Evolutionary conservation across 64 coral and sea anemone species (phyloP).

Genomic region (Actinia tenebrosa): DNA sequence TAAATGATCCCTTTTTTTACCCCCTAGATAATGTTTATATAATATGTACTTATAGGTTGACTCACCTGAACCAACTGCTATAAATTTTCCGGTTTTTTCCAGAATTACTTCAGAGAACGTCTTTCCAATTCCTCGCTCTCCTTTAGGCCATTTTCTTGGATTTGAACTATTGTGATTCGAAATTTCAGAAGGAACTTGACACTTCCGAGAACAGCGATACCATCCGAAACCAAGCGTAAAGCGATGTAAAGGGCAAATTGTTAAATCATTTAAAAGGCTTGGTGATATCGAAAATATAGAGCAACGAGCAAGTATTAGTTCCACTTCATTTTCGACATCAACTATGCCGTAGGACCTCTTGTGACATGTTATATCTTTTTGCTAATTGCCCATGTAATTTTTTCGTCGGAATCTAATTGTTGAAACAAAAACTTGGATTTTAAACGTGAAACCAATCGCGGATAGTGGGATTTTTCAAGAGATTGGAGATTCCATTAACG

Average conservation of each 20-base stretch:
- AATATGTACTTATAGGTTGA: background rate
- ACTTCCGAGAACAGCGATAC: background rate
- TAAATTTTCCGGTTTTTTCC: background rate
- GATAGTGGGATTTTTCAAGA: no score
- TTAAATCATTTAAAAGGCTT: background rate
- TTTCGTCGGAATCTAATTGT: no score
- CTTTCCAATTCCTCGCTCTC: background rate
- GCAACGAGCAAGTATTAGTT: conserved; percentile 30
- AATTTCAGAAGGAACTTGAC: conserved; percentile 15
- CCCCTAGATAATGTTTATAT: no score
- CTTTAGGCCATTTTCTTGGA: conserved; percentile 24
- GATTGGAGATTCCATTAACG: no score
- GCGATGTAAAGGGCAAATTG: conserved; percentile 1
- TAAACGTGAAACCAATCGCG: no score
- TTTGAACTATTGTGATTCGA: background rate
- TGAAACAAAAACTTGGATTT: no score
- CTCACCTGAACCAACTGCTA: background rate
- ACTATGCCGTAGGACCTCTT: background rate
- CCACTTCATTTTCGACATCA: conserved; percentile 14
- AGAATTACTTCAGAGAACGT: no score
- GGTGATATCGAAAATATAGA: background rate
- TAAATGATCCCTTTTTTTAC: no score
- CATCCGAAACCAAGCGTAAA: background rate
- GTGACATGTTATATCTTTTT: conserved; percentile 22
- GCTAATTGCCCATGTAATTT: no score